Percentiles rank a stretch among this genome's conserved stretches.
phyloP scores from a whole-genome alignment of 1,140 invertebrate genomes.

The Bombus superbus region DNA sequence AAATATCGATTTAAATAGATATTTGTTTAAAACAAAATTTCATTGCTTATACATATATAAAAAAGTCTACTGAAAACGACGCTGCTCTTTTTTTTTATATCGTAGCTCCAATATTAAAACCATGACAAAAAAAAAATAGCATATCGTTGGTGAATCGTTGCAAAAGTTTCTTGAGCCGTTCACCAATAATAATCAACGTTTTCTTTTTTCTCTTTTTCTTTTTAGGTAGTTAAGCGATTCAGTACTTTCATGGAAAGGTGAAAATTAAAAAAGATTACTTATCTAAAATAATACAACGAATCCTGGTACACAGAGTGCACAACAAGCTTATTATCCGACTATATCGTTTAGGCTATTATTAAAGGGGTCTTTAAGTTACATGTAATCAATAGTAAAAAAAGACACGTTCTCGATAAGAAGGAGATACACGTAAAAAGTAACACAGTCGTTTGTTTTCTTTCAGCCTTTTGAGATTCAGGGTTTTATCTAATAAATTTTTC shows the following conservation, averaged over 20 bases:
- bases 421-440: constrained; percentile 45
- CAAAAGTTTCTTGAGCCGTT: constrained; percentile 33
- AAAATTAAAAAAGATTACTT: not conserved
- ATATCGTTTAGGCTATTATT: constrained; percentile 1
- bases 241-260: not conserved
- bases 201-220: not conserved
- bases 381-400: constrained; percentile 42
- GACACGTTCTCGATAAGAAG: constrained; percentile 36
- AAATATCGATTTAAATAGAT: not conserved
- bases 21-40: not conserved
- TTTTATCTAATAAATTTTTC: constrained; percentile 1
- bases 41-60: not conserved
- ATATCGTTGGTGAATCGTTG: constrained; percentile 57
- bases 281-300: constrained; percentile 13
- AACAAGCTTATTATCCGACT: no score
- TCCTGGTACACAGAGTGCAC: not conserved
- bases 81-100: not conserved
- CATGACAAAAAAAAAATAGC: not conserved
- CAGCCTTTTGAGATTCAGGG: not conserved
- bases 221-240: constrained; percentile 34
- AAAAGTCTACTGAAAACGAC: not conserved
- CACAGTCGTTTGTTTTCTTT: constrained; percentile 22
- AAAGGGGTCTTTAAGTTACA: constrained; percentile 13
- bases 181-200: not conserved
- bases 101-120: not conserved